Evolutionary conservation across 2,113 vertebrate species (phyloP).

Genomic region (Sphyrna mokarran): DNA sequence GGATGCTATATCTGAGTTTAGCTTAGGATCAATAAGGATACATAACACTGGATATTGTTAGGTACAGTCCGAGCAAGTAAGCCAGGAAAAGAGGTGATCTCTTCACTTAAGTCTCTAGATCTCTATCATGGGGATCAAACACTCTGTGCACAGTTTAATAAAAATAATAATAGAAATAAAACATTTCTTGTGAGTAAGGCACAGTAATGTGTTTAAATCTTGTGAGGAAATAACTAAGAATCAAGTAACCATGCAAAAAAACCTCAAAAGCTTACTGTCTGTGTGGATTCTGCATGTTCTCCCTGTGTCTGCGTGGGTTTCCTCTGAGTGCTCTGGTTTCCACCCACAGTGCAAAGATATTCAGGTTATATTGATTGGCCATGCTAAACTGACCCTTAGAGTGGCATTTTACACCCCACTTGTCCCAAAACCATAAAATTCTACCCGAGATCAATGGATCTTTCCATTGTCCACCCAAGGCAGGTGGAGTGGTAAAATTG

Average conservation of each 20-base stretch:
- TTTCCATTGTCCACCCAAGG: no score
- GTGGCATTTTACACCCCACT: no score
- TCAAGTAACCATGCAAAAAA: neutral
- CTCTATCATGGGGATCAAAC: neutral
- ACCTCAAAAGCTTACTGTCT: neutral
- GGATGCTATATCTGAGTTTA: neutral
- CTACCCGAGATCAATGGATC: no score
- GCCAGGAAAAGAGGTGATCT: neutral
- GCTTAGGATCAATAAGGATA: neutral
- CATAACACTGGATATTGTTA: neutral
- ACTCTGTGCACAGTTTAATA: neutral
- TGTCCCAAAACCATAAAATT: no score
- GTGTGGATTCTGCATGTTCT: no score
- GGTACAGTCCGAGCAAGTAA: neutral
- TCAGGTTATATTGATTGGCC: no score
- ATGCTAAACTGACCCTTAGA: no score
- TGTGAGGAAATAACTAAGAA: neutral
- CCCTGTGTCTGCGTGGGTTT: no score
- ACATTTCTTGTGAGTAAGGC: neutral
- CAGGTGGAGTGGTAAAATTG: no score
- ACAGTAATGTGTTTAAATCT: neutral
- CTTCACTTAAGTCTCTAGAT: neutral
- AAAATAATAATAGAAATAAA: neutral
- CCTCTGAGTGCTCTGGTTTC: no score
- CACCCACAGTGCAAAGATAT: no score